phyloP scores from a whole-genome alignment of 2,888 invertebrate species.

The Nomada ferruginata region DNA sequence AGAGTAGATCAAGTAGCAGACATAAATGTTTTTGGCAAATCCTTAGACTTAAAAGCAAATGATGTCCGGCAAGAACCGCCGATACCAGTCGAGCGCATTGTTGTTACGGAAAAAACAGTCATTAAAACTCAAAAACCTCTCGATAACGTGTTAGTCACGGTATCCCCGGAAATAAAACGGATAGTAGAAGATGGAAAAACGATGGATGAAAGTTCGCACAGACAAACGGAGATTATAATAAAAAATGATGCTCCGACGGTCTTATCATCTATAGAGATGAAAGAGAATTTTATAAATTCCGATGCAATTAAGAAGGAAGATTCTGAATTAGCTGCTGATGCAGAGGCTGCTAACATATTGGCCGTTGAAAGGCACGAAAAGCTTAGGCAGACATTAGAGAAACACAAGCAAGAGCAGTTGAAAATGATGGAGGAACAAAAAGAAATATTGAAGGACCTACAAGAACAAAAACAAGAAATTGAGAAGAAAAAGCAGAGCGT shows the following conservation, averaged over 20 bases:
- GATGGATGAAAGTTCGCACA: constrained; percentile 84
- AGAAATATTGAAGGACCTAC: constrained; percentile 87
- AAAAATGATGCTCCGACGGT: constrained; percentile 37
- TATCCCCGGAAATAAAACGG: constrained; percentile 84
- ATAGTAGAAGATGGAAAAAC: constrained; percentile 88
- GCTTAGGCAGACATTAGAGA: constrained; percentile 86
- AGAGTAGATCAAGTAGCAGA: constrained; percentile 56
- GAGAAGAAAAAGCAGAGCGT: constrained; percentile 75
- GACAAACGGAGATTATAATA: constrained; percentile 33
- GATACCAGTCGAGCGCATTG: constrained; percentile 80
- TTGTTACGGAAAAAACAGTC: constrained; percentile 76
- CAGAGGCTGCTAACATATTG: constrained; percentile 77
- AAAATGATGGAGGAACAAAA: constrained; percentile 89
- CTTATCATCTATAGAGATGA: constrained; percentile 64
- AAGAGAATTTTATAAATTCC: constrained; percentile 81
- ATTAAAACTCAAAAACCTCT: constrained; percentile 66
- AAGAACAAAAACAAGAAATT: constrained; percentile 86
- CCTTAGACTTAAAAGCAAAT: constrained; percentile 52
- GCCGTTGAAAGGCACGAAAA: constrained; percentile 81
- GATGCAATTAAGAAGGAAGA: constrained; percentile 84
- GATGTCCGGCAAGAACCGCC: constrained; percentile 81
- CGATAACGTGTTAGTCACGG: constrained; percentile 52
- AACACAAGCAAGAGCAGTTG: constrained; percentile 89
- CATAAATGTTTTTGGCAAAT: constrained; percentile 57
- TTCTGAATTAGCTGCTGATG: constrained; percentile 84